phyloP scores from a whole-genome alignment of 2,888 invertebrate species.

The Rhamphomyia laevipes region DNA sequence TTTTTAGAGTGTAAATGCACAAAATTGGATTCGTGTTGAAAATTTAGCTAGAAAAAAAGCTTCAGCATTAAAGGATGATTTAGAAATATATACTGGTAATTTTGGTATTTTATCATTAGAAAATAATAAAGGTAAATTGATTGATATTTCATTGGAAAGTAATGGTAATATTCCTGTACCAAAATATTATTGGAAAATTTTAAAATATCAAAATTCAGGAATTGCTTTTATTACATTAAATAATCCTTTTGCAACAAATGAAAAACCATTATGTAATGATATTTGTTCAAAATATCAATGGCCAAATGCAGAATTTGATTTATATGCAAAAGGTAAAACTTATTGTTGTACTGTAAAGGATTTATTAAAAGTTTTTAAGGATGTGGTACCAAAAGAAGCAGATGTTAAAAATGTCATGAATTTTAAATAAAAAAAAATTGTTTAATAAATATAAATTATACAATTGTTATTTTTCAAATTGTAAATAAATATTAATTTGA shows the following conservation, averaged over 20 bases:
- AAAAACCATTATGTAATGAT: conserved; percentile 28
- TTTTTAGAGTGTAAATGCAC: conserved; percentile 28
- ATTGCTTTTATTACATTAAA: conserved; percentile 39
- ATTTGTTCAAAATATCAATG: conserved; percentile 32
- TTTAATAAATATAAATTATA: too few species aligned
- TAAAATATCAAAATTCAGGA: conserved; percentile 30
- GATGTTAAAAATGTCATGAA: too few species aligned
- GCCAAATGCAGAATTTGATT: conserved; percentile 15
- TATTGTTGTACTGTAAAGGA: conserved; percentile 16
- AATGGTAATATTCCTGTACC: conserved; percentile 34
- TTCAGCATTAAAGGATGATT: conserved; percentile 22
- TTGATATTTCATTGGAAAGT: conserved; percentile 31
- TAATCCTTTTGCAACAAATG: conserved; percentile 33
- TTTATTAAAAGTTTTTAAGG: conserved; percentile 9
- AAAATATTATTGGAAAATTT: conserved; percentile 38
- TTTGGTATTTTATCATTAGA: conserved; percentile 31
- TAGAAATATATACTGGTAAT: conserved; percentile 37
- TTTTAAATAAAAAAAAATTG: too few species aligned
- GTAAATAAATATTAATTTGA: too few species aligned
- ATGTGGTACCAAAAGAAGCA: conserved; percentile 10
- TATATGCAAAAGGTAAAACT: conserved; percentile 16
- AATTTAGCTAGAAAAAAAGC: conserved; percentile 32
- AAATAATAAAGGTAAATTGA: conserved; percentile 24
- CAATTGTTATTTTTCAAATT: too few species aligned
- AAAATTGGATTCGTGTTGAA: conserved; percentile 40